Evolutionary conservation across 2,113 vertebrate species (phyloP), one percentile per base, ranked within the genome.

Genomic region (Austrofundulus limnaeus): DNA sequence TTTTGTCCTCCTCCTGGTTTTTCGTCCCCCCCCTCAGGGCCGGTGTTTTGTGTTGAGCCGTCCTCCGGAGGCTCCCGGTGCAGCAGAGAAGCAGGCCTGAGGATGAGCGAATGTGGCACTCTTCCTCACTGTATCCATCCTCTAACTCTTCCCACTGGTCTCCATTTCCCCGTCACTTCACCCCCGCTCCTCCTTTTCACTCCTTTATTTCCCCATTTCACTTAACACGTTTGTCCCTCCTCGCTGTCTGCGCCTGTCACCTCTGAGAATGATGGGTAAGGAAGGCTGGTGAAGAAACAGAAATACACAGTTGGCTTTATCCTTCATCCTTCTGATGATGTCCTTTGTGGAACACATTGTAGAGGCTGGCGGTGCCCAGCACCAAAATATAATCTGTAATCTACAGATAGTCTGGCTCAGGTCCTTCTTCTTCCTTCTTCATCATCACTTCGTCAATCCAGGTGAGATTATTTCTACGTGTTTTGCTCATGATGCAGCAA

Each of bases 81-180:
- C 50, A 72, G 61, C 51, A 13, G 66, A 69, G 73, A 38, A 78
- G 71, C 19, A 6, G 77, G 55, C 66, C 72, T 66, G 69, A 82
- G 75, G 77, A 82, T 81, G 82, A 89, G 20, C 82, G 85, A 83
- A 77, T 80, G 76, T 87, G 82, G 81, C 83, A 66, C 73, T 70
- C 54, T 49, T 20, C 41, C 51, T 58, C 31, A 48, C 59, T 49
- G 21, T 24, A 24, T 51, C n/a, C 70, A 45, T 70, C 61, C 20
- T 53, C 61, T 50, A 61, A 55, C 46, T 66, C 53, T 75, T 68
- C 66, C 64, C 82, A 61, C 72, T 39, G 28, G 28, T 58, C 74
- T 70, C 72, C 55, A 56, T 75, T 75, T 61, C 4, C 19, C 72
- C 61, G 78, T 76, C 80, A 60, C 67, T n/a, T 58, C 63, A 72